These are phyloP conservation scores for Drosophila affinis DNA, from an alignment of 2,888 invertebrate species.

Conservation along the genomic window DNA sequence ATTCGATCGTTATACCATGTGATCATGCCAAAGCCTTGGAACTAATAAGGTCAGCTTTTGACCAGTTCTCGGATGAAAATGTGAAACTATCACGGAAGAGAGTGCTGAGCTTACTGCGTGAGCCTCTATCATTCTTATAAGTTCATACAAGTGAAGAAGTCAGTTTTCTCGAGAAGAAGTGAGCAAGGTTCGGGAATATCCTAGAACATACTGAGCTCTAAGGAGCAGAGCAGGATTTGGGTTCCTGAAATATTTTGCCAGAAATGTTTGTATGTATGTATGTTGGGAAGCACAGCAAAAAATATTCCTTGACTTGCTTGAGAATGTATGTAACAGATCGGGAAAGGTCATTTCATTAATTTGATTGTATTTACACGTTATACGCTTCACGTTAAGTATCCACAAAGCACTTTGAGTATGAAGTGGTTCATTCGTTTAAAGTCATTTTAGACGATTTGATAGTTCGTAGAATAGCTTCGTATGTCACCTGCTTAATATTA, in stretches of 20 bases:
- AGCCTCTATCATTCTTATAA: no score
- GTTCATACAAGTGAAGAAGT: no score
- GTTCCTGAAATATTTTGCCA: neutral
- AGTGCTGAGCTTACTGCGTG: no score
- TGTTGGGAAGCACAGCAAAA: neutral
- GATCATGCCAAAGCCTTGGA: no score
- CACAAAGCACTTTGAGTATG: neutral
- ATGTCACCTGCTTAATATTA: slow-evolving; percentile 21
- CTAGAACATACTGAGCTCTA: neutral
- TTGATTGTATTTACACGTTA: slow-evolving; percentile 10
- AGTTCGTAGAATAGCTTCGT: neutral
- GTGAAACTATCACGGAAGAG: no score
- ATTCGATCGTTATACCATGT: no score
- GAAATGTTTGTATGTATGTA: neutral
- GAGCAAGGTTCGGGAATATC: neutral
- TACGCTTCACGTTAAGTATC: neutral
- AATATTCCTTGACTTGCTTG: neutral
- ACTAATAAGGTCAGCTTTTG: no score
- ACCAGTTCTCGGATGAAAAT: no score
- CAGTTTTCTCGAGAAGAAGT: no score
- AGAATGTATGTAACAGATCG: neutral
- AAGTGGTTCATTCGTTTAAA: neutral
- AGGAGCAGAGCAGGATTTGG: neutral
- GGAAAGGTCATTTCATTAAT: neutral
- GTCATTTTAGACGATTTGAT: slow-evolving; percentile 10